These are phyloP conservation scores for Physeter macrocephalus DNA, from an alignment of 2,113 vertebrate species.

Conservation along the genomic window DNA sequence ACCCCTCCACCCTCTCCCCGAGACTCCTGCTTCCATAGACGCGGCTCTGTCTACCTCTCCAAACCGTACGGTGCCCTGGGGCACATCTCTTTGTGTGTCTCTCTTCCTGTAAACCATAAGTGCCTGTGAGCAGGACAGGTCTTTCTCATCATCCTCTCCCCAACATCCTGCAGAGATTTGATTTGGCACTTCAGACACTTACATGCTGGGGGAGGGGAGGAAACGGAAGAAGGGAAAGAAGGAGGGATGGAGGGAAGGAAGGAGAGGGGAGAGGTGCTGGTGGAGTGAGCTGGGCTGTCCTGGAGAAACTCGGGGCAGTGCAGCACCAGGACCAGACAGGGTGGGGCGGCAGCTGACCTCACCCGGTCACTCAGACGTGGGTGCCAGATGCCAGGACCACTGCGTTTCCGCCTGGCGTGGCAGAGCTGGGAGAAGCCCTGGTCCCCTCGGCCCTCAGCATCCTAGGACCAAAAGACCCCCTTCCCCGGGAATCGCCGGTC, in stretches of 20 bases:
- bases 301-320: rapidly evolving
- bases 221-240: neutral
- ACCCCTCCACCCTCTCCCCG: neutral
- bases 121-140: rapidly evolving
- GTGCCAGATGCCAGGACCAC: rapidly evolving
- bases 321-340: neutral
- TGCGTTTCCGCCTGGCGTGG: rapidly evolving
- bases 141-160: neutral
- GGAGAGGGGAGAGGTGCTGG: too few species aligned
- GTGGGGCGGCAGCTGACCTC: rapidly evolving
- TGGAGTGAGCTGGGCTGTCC: neutral
- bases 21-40: neutral
- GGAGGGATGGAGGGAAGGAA: too few species aligned
- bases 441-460: rapidly evolving
- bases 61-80: rapidly evolving
- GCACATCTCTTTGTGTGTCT: rapidly evolving
- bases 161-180: neutral
- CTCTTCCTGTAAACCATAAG: rapidly evolving
- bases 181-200: neutral
- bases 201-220: neutral
- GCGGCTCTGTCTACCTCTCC: neutral
- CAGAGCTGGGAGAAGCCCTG: neutral
- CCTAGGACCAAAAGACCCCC: neutral
- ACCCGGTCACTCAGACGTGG: rapidly evolving
- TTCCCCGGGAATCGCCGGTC: neutral